Evolutionary conservation across 2,797 vertebrate species (phyloP).

Genomic region (Erithacus rubecula): DNA sequence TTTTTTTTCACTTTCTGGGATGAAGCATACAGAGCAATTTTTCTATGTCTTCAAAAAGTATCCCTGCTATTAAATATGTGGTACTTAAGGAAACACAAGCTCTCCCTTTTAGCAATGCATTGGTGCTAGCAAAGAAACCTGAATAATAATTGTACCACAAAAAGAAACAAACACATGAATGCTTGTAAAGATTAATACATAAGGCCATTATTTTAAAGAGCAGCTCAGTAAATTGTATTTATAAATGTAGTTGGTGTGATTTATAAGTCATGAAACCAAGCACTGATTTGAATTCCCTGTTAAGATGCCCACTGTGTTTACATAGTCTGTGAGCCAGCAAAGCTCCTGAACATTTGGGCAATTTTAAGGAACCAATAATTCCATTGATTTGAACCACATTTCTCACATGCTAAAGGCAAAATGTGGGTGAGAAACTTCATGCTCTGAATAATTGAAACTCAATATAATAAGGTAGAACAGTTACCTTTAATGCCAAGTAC

Average conservation of each 20-base stretch:
- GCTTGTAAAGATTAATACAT: background rate
- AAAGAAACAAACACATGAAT: background rate
- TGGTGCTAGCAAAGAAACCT: background rate
- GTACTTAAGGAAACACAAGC: background rate
- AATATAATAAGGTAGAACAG: background rate
- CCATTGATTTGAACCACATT: background rate
- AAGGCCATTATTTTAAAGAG: background rate
- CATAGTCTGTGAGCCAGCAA: background rate
- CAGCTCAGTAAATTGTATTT: constrained; percentile 14
- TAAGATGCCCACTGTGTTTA: background rate
- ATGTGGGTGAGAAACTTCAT: background rate
- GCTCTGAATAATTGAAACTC: background rate
- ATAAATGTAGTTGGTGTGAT: background rate
- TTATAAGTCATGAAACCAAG: constrained; percentile 2
- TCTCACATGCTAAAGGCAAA: background rate
- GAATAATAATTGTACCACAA: background rate
- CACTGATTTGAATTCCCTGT: background rate
- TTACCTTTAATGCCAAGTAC: background rate
- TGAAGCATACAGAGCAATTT: constrained; percentile 20
- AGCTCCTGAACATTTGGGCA: background rate
- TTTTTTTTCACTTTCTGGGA: background rate
- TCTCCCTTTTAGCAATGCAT: background rate
- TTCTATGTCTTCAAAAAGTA: constrained; percentile 39
- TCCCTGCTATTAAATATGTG: background rate
- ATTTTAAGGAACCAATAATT: background rate